These are phyloP conservation scores for Grantiella picta DNA, from an alignment of 2,113 vertebrate genomes.

Conservation along the genomic window DNA sequence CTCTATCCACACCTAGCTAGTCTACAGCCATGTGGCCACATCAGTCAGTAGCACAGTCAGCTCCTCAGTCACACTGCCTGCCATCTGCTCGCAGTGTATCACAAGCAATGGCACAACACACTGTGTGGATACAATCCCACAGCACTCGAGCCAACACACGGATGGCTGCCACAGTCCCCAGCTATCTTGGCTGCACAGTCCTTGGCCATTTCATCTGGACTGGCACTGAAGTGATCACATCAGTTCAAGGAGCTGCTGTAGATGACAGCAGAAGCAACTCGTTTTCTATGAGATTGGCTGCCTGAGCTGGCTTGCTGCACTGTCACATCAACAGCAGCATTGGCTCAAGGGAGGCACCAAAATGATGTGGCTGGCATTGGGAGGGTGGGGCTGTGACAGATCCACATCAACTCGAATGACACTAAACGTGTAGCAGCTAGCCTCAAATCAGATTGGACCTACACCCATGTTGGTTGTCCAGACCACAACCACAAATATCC, in stretches of 20 bases:
- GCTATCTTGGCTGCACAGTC: neutral
- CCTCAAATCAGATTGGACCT: neutral
- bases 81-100: neutral
- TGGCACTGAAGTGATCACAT: neutral
- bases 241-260: neutral
- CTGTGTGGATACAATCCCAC: neutral
- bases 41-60: neutral
- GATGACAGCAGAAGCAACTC: neutral
- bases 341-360: neutral
- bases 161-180: neutral
- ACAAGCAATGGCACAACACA: neutral
- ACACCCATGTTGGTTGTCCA: accelerated
- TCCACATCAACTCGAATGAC: neutral
- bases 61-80: neutral
- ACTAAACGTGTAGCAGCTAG: neutral
- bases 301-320: neutral
- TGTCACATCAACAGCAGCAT: neutral
- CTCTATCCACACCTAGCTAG: neutral
- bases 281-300: neutral
- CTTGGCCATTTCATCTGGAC: neutral
- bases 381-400: neutral
- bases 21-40: neutral
- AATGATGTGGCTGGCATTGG: neutral
- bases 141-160: neutral
- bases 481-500: neutral